Evolutionary conservation across 2,797 vertebrate genomes (phyloP).

Genomic region (Sebastes melanostomus): DNA sequence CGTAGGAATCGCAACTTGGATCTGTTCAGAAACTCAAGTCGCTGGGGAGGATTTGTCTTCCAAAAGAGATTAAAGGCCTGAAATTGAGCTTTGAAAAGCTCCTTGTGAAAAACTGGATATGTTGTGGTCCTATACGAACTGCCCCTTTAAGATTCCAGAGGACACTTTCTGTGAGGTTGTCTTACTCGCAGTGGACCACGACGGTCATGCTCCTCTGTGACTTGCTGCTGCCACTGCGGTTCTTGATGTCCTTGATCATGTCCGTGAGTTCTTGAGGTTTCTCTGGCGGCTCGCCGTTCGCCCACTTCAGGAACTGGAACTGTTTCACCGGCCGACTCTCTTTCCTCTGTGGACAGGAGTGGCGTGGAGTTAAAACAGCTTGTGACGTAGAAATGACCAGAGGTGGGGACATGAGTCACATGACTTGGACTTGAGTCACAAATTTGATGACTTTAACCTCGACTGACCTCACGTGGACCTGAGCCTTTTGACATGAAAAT

Average conservation of each 20-base stretch:
- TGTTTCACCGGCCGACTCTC: slow-evolving; percentile 86
- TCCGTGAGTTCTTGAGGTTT: slow-evolving; percentile 82
- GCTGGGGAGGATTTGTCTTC: neutral
- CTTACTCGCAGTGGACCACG: slow-evolving; percentile 91
- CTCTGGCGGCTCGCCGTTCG: slow-evolving; percentile 78
- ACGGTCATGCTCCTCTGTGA: slow-evolving; percentile 67
- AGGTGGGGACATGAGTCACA: too few species aligned
- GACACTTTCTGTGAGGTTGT: neutral
- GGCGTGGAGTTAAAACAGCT: neutral
- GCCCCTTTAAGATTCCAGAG: neutral
- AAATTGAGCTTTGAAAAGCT: neutral
- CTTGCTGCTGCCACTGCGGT: slow-evolving; percentile 53
- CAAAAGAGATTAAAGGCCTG: neutral
- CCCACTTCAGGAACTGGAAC: slow-evolving; percentile 90
- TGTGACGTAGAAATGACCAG: neutral
- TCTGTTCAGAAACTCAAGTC: neutral
- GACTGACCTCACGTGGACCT: too few species aligned
- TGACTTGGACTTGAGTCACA: too few species aligned
- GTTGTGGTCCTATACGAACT: neutral
- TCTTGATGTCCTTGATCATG: slow-evolving; percentile 85
- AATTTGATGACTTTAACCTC: too few species aligned
- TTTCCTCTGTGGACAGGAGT: slow-evolving; percentile 83
- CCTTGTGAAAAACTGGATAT: neutral
- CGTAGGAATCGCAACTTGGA: neutral
- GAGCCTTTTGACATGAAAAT: too few species aligned